Evolutionary conservation across 2,888 invertebrate genomes (phyloP).

Genomic region (Cremastinae sp.): DNA sequence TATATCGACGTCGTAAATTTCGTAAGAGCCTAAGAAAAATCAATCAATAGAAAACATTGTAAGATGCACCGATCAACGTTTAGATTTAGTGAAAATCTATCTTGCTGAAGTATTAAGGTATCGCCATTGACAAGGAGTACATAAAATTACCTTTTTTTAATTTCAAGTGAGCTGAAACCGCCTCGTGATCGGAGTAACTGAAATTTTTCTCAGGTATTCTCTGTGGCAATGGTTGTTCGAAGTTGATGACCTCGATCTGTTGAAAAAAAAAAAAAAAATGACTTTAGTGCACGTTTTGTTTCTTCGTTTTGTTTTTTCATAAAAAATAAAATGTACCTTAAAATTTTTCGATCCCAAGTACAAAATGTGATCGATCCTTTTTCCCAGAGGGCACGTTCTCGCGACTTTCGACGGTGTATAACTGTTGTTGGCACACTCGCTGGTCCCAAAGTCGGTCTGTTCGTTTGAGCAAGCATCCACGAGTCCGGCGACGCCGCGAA

Average conservation of each 20-base stretch:
- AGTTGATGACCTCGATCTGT: slow-evolving; percentile 77
- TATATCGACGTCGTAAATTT: slow-evolving; percentile 65
- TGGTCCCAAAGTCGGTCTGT: slow-evolving; percentile 84
- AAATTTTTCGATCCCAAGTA: slow-evolving; percentile 81
- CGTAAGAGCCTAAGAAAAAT: slow-evolving; percentile 66
- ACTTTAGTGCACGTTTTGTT: no score
- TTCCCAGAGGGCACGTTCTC: slow-evolving; percentile 86
- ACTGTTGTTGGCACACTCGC: slow-evolving; percentile 90
- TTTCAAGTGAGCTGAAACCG: slow-evolving; percentile 84
- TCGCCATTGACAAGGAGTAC: not conserved
- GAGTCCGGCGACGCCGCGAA: slow-evolving; percentile 83
- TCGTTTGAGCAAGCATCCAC: slow-evolving; percentile 81
- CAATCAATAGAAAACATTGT: slow-evolving; percentile 1
- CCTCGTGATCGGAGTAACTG: slow-evolving; percentile 96
- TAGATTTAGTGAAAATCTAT: no score
- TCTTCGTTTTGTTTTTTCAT: slow-evolving; percentile 22
- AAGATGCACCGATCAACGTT: no score
- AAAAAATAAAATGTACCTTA: slow-evolving; percentile 67
- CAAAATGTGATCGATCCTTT: slow-evolving; percentile 96
- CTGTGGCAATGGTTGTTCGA: slow-evolving; percentile 87
- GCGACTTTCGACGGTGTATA: slow-evolving; percentile 85
- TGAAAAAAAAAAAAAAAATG: no score
- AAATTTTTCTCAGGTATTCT: slow-evolving; percentile 87
- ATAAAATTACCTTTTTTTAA: slow-evolving; percentile 69
- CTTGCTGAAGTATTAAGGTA: no score